Conservation (phyloP, 2,888 invertebrate species). For the Aphidoletes aphidimyza region DNA sequence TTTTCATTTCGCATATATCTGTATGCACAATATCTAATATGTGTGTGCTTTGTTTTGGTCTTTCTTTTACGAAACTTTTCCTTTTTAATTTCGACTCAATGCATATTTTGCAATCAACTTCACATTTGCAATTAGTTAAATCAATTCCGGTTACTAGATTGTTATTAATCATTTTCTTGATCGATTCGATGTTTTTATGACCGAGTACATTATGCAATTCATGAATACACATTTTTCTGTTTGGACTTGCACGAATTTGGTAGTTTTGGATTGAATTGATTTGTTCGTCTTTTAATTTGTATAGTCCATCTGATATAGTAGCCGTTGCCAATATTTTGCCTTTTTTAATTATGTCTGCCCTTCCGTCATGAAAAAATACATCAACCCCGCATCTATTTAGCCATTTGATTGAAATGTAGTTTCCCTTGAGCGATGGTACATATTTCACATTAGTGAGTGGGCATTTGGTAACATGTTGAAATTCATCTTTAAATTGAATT, state of each 20-base stretch:
- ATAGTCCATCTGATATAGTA: background rate
- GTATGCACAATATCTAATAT: constrained; percentile 60
- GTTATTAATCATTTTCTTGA: too few species aligned
- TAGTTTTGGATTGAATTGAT: too few species aligned
- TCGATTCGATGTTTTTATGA: too few species aligned
- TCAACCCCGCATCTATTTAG: constrained; percentile 54
- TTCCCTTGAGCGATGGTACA: constrained; percentile 57
- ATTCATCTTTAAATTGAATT: background rate
- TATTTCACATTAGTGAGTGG: constrained; percentile 56
- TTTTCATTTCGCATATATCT: constrained; percentile 62
- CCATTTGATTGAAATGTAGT: constrained; percentile 56
- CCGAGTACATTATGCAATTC: constrained; percentile 39
- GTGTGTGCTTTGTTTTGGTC: constrained; percentile 55
- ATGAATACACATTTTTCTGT: constrained; percentile 51
- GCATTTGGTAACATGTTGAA: background rate
- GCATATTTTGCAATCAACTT: too few species aligned
- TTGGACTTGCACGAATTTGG: too few species aligned
- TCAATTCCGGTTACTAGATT: too few species aligned
- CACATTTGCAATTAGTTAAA: too few species aligned
- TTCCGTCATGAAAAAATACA: constrained; percentile 34
- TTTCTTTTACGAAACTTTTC: constrained; percentile 59
- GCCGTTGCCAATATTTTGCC: constrained; percentile 50
- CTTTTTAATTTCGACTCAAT: too few species aligned
- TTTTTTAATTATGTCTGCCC: constrained; percentile 43
- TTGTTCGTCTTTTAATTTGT: background rate